phyloP scores from a whole-genome alignment of 2,888 invertebrate species.

The Myopa testacea region DNA sequence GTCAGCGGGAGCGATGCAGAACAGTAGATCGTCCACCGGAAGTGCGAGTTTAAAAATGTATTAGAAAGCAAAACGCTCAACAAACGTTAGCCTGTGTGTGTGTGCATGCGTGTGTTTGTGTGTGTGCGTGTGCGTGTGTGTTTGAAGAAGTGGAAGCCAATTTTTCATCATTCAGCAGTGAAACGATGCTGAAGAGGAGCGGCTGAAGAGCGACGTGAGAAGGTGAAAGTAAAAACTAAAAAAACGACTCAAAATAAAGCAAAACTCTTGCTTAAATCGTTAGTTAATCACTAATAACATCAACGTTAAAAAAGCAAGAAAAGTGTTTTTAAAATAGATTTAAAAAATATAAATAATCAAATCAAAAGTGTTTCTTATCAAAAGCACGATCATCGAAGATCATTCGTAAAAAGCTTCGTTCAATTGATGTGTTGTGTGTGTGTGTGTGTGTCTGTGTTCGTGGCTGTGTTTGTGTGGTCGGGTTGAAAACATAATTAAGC shows the following conservation, averaged over 20 bases:
- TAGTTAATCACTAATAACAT: too few relatives aligned
- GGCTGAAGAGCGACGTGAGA: too few relatives aligned
- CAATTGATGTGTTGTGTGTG: not conserved
- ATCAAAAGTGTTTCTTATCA: too few relatives aligned
- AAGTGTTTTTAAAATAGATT: too few relatives aligned
- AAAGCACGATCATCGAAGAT: not conserved
- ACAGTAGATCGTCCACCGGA: conserved; percentile 18
- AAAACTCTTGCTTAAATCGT: too few relatives aligned
- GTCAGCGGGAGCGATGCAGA: not conserved
- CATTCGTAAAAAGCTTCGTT: not conserved
- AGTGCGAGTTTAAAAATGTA: conserved; percentile 27
- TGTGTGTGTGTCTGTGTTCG: not conserved
- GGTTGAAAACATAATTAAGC: not conserved
- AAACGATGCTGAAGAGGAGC: too few relatives aligned
- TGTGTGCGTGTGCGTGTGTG: not conserved
- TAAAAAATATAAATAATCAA: too few relatives aligned
- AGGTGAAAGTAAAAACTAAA: too few relatives aligned
- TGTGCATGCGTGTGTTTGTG: not conserved
- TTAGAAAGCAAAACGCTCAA: conserved; percentile 34
- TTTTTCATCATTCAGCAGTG: too few relatives aligned
- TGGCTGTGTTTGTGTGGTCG: conserved; percentile 7
- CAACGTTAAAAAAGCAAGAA: too few relatives aligned
- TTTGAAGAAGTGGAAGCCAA: not conserved
- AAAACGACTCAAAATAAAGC: too few relatives aligned
- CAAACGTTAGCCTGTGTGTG: not conserved